phyloP scores from a whole-genome alignment of 2,113 vertebrate species.

The Neodon shergylaensis region DNA sequence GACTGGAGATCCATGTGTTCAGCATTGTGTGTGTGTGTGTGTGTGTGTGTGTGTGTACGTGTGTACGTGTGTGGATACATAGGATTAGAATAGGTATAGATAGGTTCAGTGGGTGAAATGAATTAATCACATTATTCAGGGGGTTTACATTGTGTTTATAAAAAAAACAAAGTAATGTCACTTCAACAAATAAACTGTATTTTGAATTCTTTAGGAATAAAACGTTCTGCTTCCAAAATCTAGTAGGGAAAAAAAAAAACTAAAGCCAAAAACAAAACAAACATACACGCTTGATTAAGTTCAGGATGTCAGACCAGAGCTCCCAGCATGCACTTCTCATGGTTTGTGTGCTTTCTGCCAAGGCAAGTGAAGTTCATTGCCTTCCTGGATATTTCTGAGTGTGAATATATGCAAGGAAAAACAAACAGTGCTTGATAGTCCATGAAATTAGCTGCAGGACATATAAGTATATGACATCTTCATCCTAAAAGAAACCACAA shows the following conservation, averaged over 20 bases:
- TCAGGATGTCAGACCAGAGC: slow-evolving; percentile 29
- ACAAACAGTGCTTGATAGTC: slow-evolving; percentile 62
- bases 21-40: not conserved
- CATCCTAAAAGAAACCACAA: slow-evolving; percentile 66
- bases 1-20: not conserved
- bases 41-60: not conserved
- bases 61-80: not conserved
- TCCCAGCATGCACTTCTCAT: not conserved
- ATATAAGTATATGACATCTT: slow-evolving; percentile 69
- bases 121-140: not conserved
- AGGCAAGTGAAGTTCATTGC: slow-evolving; percentile 67
- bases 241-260: not conserved
- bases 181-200: slow-evolving; percentile 37
- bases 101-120: not conserved
- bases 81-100: not conserved
- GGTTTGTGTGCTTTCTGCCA: slow-evolving; percentile 57
- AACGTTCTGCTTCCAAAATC: slow-evolving; percentile 37
- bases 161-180: slow-evolving; percentile 42
- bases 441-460: slow-evolving; percentile 58
- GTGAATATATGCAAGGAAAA: slow-evolving; percentile 72
- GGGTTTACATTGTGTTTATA: not conserved
- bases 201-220: slow-evolving; percentile 45
- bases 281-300: slow-evolving; percentile 29
- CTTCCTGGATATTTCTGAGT: slow-evolving; percentile 67
- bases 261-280: no score